phyloP scores from a whole-genome alignment of 2,113 vertebrate species.

The Archocentrus centrarchus region DNA sequence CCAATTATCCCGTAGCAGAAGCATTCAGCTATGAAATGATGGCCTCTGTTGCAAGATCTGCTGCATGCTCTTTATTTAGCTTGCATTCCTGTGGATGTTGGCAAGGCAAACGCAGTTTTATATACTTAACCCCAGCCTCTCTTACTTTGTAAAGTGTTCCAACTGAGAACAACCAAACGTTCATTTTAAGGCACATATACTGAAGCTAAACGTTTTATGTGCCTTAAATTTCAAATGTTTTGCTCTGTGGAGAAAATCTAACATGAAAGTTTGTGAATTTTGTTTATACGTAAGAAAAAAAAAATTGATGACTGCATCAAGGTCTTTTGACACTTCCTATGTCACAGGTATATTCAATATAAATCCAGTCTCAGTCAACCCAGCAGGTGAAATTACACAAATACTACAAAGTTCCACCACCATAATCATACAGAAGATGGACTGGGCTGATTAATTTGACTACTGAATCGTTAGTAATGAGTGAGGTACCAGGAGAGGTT shows the following conservation, averaged over 20 bases:
- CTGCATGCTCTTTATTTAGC: constrained; percentile 26
- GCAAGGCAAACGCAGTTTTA: not conserved
- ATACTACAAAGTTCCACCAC: not conserved
- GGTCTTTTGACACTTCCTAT: not conserved
- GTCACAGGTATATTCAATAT: not conserved
- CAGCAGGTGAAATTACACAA: not conserved
- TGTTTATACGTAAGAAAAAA: not conserved
- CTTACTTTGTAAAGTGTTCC: not conserved
- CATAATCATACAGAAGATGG: not conserved
- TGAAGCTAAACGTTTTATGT: not conserved
- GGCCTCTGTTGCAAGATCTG: constrained; percentile 10
- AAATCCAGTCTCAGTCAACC: too few species aligned
- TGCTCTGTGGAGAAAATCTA: not conserved
- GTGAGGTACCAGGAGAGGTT: too few species aligned
- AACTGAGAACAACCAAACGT: not conserved
- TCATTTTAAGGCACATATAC: not conserved
- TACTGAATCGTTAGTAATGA: too few species aligned
- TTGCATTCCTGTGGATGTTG: not conserved
- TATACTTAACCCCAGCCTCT: not conserved
- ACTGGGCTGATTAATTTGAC: not conserved
- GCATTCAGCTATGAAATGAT: constrained; percentile 61
- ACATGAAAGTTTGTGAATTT: not conserved
- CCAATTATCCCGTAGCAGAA: constrained; percentile 53
- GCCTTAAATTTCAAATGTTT: not conserved
- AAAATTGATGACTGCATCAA: not conserved